Conservation (phyloP, 1,140 invertebrate genomes). For the Phthorimaea operculella region DNA sequence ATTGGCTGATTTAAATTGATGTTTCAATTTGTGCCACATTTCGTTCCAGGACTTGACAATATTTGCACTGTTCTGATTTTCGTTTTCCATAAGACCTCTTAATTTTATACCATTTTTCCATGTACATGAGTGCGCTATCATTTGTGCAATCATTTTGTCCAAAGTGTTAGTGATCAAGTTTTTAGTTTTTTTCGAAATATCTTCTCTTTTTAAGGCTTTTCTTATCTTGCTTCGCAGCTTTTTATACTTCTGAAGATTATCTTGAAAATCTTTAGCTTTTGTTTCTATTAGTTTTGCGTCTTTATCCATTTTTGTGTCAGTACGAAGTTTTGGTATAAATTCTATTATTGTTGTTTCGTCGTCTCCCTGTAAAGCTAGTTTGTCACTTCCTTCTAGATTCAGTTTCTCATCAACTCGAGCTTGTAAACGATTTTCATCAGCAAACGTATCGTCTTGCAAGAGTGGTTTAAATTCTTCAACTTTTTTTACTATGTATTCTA, state of each 20-base stretch:
- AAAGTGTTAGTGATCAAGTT: constrained; percentile 31
- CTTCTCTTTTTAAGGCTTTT: constrained; percentile 29
- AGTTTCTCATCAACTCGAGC: not conserved
- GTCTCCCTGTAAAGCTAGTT: constrained; percentile 3
- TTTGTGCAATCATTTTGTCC: constrained; percentile 32
- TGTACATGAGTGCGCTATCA: constrained; percentile 31
- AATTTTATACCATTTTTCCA: constrained; percentile 19
- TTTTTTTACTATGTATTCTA: constrained; percentile 24
- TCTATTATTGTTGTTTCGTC: constrained; percentile 44
- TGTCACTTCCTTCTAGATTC: not conserved
- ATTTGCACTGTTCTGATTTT: no score
- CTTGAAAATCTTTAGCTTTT: constrained; percentile 19
- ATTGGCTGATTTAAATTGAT: constrained; percentile 3
- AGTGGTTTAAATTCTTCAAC: constrained; percentile 28
- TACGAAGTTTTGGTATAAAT: constrained; percentile 20
- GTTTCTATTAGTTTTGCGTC: constrained; percentile 1
- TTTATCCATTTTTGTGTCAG: constrained; percentile 7
- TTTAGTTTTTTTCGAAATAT: constrained; percentile 30
- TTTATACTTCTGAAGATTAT: constrained; percentile 32
- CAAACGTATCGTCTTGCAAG: constrained; percentile 30
- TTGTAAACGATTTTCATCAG: not conserved
- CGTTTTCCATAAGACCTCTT: not conserved
- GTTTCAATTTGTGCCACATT: constrained; percentile 21
- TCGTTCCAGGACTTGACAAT: constrained; percentile 13
- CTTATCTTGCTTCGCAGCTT: constrained; percentile 32